Percentiles rank a stretch among this genome's conserved stretches.
Conservation (phyloP, 1,140 invertebrate genomes). For the Pantala flavescens region DNA sequence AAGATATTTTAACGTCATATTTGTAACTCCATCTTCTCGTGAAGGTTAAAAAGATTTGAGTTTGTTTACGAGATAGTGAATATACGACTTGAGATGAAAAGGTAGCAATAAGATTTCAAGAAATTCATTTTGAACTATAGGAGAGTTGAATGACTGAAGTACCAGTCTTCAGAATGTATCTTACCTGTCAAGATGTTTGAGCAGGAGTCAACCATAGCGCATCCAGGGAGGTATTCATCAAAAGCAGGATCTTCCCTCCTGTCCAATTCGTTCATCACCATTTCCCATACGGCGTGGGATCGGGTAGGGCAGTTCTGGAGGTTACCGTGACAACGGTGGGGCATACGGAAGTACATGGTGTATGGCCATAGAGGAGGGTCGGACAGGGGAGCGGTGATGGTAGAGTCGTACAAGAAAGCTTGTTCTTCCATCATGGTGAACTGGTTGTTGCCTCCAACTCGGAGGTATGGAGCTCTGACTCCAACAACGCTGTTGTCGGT, state of each 20-base stretch:
- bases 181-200: slow-evolving; percentile 86
- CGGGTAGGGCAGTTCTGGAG: slow-evolving; percentile 85
- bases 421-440: slow-evolving; percentile 98
- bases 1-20: no score
- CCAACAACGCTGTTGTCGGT: slow-evolving; percentile 91
- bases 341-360: slow-evolving; percentile 96
- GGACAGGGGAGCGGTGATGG: slow-evolving; percentile 83
- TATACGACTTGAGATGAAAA: no score
- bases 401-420: slow-evolving; percentile 90
- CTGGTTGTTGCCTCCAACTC: slow-evolving; percentile 91
- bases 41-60: no score
- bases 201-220: slow-evolving; percentile 94
- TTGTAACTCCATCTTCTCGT: no score
- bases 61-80: no score
- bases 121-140: no score
- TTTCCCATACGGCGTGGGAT: slow-evolving; percentile 87
- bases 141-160: no score
- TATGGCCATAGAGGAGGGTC: slow-evolving; percentile 94
- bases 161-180: not conserved
- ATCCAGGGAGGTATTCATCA: slow-evolving; percentile 85
- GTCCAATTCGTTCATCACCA: slow-evolving; percentile 95
- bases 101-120: no score
- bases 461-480: slow-evolving; percentile 81
- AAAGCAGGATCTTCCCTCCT: slow-evolving; percentile 81
- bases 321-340: slow-evolving; percentile 87